Evolutionary conservation across 2,888 invertebrate species (phyloP).

Genomic region (Mythimna albipuncta): DNA sequence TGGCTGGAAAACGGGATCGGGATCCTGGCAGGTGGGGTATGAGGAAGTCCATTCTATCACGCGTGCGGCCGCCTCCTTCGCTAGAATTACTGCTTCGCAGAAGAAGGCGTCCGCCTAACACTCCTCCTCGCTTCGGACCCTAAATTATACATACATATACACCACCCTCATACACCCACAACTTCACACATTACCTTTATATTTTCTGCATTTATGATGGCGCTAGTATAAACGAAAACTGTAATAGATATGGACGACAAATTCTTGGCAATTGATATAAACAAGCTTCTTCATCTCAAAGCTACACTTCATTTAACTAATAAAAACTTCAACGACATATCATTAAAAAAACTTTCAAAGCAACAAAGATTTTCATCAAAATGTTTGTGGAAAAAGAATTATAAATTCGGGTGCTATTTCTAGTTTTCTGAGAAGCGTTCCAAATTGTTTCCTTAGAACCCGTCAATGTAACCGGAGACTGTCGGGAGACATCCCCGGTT

Average conservation of each 20-base stretch:
- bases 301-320: background rate
- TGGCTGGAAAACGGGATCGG: no score
- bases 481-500: slow-evolving; percentile 64
- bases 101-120: no score
- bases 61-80: no score
- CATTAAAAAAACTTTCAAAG: slow-evolving; percentile 12
- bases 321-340: slow-evolving; percentile 25
- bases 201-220: slow-evolving; percentile 28
- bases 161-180: no score
- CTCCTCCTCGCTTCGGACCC: no score
- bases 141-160: background rate
- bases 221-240: slow-evolving; percentile 9
- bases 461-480: slow-evolving; percentile 71
- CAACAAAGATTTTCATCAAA: slow-evolving; percentile 38
- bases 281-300: slow-evolving; percentile 7
- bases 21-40: no score
- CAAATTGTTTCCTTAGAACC: slow-evolving; percentile 69
- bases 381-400: slow-evolving; percentile 22
- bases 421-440: slow-evolving; percentile 57
- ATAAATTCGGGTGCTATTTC: slow-evolving; percentile 53
- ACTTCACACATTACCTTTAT: background rate
- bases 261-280: background rate
- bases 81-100: no score
- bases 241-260: slow-evolving; percentile 9
- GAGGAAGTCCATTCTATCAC: no score